phyloP scores from a whole-genome alignment of 2,888 invertebrate species.

The Chrysolina haemoptera region DNA sequence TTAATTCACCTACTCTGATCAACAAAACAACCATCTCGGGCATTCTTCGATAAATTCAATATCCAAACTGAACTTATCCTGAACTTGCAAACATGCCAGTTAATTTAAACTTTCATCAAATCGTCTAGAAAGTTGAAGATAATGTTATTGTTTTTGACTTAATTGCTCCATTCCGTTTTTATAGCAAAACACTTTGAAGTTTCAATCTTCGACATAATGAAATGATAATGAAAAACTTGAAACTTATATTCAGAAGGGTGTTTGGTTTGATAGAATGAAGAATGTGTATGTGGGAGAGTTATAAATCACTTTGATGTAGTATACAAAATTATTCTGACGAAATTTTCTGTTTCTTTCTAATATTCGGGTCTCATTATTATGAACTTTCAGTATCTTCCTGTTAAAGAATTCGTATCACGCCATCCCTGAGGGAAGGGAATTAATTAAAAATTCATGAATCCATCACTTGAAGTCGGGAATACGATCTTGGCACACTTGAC shows the following conservation, averaged over 20 bases:
- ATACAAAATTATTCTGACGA: too few species aligned
- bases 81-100: constrained; percentile 25
- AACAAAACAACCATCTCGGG: not conserved
- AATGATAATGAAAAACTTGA: not conserved
- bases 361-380: too few species aligned
- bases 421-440: not conserved
- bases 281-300: not conserved
- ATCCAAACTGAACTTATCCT: constrained; percentile 4
- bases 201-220: not conserved
- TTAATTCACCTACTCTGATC: not conserved
- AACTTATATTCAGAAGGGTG: not conserved
- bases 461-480: not conserved
- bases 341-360: too few species aligned
- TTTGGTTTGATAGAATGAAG: too few species aligned
- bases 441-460: not conserved
- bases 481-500: not conserved
- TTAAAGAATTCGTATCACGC: not conserved
- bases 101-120: constrained; percentile 28
- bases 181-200: constrained; percentile 13
- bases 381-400: not conserved
- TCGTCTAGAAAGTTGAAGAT: constrained; percentile 25
- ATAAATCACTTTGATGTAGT: not conserved
- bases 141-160: constrained; percentile 28
- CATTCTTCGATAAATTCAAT: not conserved
- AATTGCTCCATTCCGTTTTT: constrained; percentile 21